phyloP scores from a whole-genome alignment of 2,113 vertebrate genomes.

The Vidua chalybeata region DNA sequence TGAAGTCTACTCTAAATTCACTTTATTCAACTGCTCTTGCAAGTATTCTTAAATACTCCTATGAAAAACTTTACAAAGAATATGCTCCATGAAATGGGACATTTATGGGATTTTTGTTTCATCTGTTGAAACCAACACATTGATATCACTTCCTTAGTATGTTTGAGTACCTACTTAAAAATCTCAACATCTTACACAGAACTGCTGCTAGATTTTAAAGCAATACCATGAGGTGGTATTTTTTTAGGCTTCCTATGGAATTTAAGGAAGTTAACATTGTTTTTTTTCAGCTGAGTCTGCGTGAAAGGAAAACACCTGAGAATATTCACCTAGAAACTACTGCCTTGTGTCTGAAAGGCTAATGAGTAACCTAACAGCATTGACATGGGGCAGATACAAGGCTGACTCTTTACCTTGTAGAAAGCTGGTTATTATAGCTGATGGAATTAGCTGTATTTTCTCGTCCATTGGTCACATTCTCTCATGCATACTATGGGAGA shows the following conservation, averaged over 20 bases:
- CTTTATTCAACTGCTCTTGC: neutral
- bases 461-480: constrained; percentile 64
- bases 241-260: neutral
- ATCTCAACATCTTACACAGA: neutral
- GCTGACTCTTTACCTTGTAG: constrained; percentile 65
- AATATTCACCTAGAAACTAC: neutral
- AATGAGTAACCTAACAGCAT: neutral
- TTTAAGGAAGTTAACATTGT: neutral
- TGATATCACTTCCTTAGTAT: neutral
- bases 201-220: neutral
- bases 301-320: neutral
- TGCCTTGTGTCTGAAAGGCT: neutral
- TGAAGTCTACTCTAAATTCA: neutral
- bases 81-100: neutral
- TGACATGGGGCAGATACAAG: constrained; percentile 44
- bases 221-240: rapidly evolving
- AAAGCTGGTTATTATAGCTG: constrained; percentile 61
- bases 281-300: neutral
- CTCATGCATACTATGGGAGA: constrained; percentile 66
- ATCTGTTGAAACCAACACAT: neutral
- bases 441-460: constrained; percentile 49
- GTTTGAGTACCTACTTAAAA: neutral
- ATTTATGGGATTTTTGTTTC: neutral
- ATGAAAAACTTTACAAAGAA: neutral
- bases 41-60: neutral